A percentile compares a stretch with the other conserved stretches of the same genome.
phyloP scores from a whole-genome alignment of 2,888 invertebrate genomes.

The Drosophila suboccidentalis region DNA sequence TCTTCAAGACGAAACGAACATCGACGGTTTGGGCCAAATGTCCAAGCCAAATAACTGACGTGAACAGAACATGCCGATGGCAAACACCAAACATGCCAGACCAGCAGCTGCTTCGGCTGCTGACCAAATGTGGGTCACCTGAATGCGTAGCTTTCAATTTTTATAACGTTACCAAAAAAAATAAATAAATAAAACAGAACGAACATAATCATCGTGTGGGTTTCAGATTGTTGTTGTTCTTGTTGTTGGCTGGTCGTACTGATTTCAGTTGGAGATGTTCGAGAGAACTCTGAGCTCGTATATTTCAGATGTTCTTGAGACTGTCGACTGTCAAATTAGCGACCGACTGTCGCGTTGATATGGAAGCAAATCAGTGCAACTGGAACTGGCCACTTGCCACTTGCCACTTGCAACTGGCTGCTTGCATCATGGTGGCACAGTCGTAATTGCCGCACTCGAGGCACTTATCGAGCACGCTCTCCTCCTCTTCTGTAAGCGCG shows the following conservation, averaged over 20 bases:
- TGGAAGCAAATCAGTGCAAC: conserved; percentile 20
- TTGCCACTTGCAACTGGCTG: background rate
- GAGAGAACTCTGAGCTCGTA: background rate
- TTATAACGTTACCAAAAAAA: conserved; percentile 71
- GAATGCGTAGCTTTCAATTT: conserved; percentile 78
- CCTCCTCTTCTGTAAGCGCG: conserved; percentile 49
- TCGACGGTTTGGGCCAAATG: conserved; percentile 55
- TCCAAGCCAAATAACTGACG: conserved; percentile 35
- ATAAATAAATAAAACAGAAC: conserved; percentile 23
- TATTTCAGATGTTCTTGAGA: background rate
- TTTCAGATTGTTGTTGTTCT: conserved; percentile 23
- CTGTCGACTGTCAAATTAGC: conserved; percentile 20
- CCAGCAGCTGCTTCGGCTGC: conserved; percentile 44
- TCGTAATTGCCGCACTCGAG: conserved; percentile 68
- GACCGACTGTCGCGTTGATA: background rate
- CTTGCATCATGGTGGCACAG: conserved; percentile 36
- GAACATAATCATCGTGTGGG: conserved; percentile 32
- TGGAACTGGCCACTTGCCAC: background rate
- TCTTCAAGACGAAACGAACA: conserved; percentile 31
- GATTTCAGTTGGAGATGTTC: conserved; percentile 4
- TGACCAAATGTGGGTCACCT: conserved; percentile 72
- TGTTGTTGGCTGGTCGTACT: background rate
- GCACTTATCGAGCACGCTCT: conserved; percentile 52
- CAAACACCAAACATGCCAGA: conserved; percentile 52
- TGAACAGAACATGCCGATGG: conserved; percentile 52